These are phyloP conservation scores for Patiria pectinifera DNA, from an alignment of 53 echinoderm and acorn worm species.

Conservation along the genomic window DNA sequence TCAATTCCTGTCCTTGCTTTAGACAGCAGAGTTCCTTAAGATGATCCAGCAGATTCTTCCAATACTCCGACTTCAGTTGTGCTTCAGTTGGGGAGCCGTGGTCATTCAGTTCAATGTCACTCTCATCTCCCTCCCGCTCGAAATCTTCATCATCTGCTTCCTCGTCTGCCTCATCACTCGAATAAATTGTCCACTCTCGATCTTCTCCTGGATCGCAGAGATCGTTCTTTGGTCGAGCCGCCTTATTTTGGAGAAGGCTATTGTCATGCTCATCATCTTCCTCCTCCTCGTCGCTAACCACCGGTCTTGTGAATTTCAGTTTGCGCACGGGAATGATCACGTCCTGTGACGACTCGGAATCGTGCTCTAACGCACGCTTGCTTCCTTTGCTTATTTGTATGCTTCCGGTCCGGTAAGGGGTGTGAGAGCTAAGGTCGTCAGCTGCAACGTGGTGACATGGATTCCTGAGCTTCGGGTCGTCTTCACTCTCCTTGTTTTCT, in stretches of 20 bases:
- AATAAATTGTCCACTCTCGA: not conserved
- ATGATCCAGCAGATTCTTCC: not conserved
- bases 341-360: no score
- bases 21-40: not conserved
- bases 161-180: not conserved
- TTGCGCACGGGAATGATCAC: not conserved
- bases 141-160: not conserved
- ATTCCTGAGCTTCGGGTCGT: no score
- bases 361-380: no score
- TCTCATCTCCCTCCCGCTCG: not conserved
- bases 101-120: not conserved
- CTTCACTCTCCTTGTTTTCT: no score
- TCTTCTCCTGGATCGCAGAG: not conserved
- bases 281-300: not conserved
- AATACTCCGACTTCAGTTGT: not conserved
- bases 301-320: not conserved
- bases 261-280: not conserved
- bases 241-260: not conserved
- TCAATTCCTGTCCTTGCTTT: not conserved
- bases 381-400: no score
- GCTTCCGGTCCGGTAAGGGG: no score
- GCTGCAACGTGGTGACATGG: no score
- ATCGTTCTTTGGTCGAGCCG: not conserved
- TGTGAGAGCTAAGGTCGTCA: no score
- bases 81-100: not conserved